Percentiles rank a stretch among this genome's conserved stretches.
These are phyloP conservation scores for Porphyrio hochstetteri DNA, from an alignment of 2,113 vertebrate species.

Conservation along the genomic window DNA sequence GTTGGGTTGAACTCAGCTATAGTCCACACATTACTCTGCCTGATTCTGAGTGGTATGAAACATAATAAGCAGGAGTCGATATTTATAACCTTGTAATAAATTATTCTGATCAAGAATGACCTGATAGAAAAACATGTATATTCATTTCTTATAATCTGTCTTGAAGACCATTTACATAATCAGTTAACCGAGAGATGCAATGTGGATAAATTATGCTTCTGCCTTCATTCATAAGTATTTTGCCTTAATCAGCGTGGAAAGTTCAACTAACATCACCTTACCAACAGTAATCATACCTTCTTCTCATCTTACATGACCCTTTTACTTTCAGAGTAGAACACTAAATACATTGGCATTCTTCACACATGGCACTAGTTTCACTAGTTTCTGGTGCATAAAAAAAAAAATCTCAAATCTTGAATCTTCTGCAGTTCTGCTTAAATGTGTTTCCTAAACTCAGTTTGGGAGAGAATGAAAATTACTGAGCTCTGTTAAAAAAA, in stretches of 20 bases:
- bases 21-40: neutral
- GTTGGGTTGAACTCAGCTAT: neutral
- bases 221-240: neutral
- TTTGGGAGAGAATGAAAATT: neutral
- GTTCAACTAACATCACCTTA: neutral
- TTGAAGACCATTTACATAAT: neutral
- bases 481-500: neutral
- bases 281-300: neutral
- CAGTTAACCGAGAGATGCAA: constrained; percentile 2
- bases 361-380: neutral
- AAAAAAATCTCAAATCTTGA: neutral
- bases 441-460: neutral
- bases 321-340: neutral
- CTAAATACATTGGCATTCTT: neutral
- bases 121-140: neutral
- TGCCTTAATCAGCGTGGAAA: neutral
- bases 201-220: neutral
- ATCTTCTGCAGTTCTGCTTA: neutral
- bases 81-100: neutral
- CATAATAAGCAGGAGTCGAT: neutral
- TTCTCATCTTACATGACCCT: neutral
- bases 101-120: neutral
- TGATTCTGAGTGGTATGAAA: neutral
- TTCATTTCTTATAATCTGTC: neutral
- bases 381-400: neutral